Conservation (phyloP, 2,113 vertebrate genomes). For the Hemicordylus capensis region DNA sequence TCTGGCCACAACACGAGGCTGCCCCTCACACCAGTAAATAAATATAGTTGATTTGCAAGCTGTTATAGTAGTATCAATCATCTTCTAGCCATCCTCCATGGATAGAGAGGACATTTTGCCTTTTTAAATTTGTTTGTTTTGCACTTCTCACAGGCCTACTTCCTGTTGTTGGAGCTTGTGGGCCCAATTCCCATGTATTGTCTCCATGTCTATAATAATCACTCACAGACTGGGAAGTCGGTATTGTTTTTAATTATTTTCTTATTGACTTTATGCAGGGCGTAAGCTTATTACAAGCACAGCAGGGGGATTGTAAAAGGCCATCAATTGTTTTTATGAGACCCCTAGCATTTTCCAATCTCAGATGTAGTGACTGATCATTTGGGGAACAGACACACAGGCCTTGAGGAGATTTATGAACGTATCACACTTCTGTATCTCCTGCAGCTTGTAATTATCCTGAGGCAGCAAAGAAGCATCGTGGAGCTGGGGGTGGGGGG, state of each 20-base stretch:
- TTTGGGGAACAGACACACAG: conserved; percentile 31
- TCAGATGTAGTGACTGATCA: conserved; percentile 19
- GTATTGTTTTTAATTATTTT: conserved; percentile 47
- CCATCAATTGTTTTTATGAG: conserved; percentile 35
- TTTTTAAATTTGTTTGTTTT: too few species aligned
- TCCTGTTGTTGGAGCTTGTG: not conserved
- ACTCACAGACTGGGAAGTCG: conserved; percentile 53
- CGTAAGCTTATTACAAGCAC: conserved; percentile 56
- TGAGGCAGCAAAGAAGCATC: not conserved
- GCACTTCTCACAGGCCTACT: not conserved
- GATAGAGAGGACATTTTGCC: conserved; percentile 11
- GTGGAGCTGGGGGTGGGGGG: not conserved
- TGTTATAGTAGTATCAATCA: conserved; percentile 44
- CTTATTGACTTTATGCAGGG: conserved; percentile 58
- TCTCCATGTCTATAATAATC: conserved; percentile 44
- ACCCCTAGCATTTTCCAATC: conserved; percentile 29
- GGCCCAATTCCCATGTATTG: conserved; percentile 38
- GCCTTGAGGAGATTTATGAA: conserved; percentile 40
- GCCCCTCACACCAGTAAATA: not conserved
- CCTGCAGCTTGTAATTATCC: not conserved
- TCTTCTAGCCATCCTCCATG: conserved; percentile 21
- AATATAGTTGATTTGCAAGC: conserved; percentile 37
- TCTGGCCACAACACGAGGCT: not conserved
- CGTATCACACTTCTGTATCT: conserved; percentile 27
- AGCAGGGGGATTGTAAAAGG: conserved; percentile 15